These are phyloP conservation scores for Ephestia elutella DNA, from an alignment of 1,140 invertebrate species.

Conservation along the genomic window DNA sequence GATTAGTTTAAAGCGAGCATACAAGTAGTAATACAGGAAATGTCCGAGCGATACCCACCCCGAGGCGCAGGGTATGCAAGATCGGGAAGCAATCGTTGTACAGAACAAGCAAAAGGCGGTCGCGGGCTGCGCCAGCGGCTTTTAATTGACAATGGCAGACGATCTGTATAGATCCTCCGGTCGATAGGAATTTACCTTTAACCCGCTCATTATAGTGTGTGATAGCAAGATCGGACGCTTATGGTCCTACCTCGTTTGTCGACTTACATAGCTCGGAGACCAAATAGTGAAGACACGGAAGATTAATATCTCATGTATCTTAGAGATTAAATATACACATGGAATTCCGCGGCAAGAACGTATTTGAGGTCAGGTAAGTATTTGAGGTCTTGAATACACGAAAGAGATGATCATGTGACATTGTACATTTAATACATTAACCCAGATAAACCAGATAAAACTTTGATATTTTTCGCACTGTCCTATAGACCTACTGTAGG, in stretches of 20 bases:
- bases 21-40: constrained; percentile 64
- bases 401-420: no score
- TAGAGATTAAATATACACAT: no score
- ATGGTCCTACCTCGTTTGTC: constrained; percentile 11
- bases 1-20: constrained; percentile 45
- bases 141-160: constrained; percentile 60
- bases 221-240: constrained; percentile 12
- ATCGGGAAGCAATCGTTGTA: constrained; percentile 56
- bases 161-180: constrained; percentile 33
- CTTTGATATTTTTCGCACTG: no score
- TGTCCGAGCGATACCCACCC: constrained; percentile 54
- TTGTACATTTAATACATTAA: no score
- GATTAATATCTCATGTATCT: not conserved
- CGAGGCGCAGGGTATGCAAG: constrained; percentile 50
- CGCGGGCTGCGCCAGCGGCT: constrained; percentile 42
- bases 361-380: no score
- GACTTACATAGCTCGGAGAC: constrained; percentile 4
- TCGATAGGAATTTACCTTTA: constrained; percentile 46
- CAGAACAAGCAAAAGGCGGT: constrained; percentile 64
- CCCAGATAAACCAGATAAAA: no score
- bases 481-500: no score
- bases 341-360: no score
- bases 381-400: no score
- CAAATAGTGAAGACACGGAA: not conserved
- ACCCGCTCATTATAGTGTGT: constrained; percentile 32